These are phyloP conservation scores for Pollenia griseotomentosa DNA, from an alignment of 2,888 invertebrate species.

Conservation along the genomic window DNA sequence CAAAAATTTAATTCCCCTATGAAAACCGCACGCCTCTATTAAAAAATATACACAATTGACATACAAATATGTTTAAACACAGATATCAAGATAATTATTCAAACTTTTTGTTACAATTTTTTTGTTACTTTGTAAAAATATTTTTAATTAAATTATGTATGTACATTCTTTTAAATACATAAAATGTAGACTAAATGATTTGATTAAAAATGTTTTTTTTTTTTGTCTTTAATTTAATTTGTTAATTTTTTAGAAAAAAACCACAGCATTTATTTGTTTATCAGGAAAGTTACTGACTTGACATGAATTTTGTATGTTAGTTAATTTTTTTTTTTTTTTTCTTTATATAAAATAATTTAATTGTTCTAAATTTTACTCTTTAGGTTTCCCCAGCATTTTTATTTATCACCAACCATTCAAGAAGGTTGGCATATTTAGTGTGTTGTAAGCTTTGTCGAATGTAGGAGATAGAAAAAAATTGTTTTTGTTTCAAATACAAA, in stretches of 20 bases:
- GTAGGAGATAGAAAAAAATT: too few relatives aligned
- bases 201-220: not conserved
- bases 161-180: too few relatives aligned
- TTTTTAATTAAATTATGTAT: not conserved
- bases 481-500: too few relatives aligned
- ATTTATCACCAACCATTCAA: not conserved
- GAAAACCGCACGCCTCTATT: not conserved
- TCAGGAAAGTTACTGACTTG: conserved; percentile 41
- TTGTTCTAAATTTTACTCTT: not conserved
- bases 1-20: not conserved
- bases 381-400: not conserved
- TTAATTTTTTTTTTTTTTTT: not conserved
- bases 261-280: conserved; percentile 29
- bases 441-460: not conserved
- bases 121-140: not conserved
- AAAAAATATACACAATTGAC: not conserved
- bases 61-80: not conserved
- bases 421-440: not conserved
- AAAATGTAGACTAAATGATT: too few relatives aligned
- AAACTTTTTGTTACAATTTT: not conserved
- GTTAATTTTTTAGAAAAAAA: not conserved
- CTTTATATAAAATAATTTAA: not conserved
- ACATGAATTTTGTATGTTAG: not conserved
- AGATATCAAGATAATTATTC: not conserved
- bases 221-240: not conserved